Evolutionary conservation across 23 tunicate genomes (phyloP), one percentile per base, ranked within the genome.

Genomic region (Ascidia mentula): DNA sequence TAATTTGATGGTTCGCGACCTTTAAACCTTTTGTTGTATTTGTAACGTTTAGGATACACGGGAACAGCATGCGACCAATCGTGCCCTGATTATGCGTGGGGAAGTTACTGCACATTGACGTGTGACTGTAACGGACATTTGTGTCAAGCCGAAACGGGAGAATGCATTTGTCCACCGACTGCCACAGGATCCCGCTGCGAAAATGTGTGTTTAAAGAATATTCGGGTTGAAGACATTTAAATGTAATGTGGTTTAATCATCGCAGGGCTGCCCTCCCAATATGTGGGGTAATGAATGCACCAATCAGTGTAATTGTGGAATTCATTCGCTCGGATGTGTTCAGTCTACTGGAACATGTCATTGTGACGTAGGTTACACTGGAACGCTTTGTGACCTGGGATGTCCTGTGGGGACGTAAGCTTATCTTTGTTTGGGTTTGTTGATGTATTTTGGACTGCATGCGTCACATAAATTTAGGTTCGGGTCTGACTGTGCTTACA

Each of bases 351-450:
- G 96, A 17, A 36, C 71, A 6, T 90, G 96, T 40, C 59, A 33
- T 40, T 90, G 96, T 74, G 74, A 37, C 40, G 86, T 79, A 32
- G 96, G 96, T 17, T 90, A 65, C 76, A 85, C 88, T 31, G 96
- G 96, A 0, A 28, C 82, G 22, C 42, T 75, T 32, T 90, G 96
- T 40, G 83, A 86, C 59, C 61, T 69, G 18, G 69, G 73, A 20
- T 90, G 96, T 75, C 82, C 84, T 24, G 82, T 91, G n/a, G 88
- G 88, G 22, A 76, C 37, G 86, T 77, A 45, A 77, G 80, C 38
- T 28, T 69, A 28, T 42, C 53, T 42, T 15, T 42, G 15, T 42
- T 42, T 42, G 12, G 53, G 53, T 15, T 12, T 42, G 53, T 42
- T 9, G 53, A 42, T 42, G 15, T 12, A n/a, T 15, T 42, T 42